These are phyloP conservation scores for Nannoperca obscura DNA, from an alignment of 2,797 vertebrate species.

Conservation along the genomic window DNA sequence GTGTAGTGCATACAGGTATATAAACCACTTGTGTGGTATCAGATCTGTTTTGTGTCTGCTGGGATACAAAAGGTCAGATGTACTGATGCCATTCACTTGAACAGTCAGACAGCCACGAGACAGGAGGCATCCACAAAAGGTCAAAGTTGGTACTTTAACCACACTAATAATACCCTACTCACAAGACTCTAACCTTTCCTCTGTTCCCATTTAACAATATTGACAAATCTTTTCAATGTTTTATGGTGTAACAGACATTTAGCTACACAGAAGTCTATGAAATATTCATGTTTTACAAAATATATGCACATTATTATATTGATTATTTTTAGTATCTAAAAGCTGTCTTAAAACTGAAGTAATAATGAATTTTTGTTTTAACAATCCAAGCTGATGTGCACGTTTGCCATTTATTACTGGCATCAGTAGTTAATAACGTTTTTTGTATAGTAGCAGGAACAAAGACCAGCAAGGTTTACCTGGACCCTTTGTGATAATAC, in stretches of 20 bases:
- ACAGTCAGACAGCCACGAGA: neutral
- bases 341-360: neutral
- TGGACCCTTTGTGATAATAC: constrained; percentile 35
- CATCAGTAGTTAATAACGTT: neutral
- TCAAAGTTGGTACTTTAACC: neutral
- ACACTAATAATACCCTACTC: neutral
- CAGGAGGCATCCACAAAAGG: constrained; percentile 5
- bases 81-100: constrained; percentile 30
- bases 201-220: neutral
- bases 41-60: constrained; percentile 1
- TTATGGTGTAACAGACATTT: neutral
- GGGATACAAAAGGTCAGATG: constrained; percentile 6
- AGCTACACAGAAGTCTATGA: neutral
- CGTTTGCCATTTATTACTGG: neutral
- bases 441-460: neutral
- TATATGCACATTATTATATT: neutral
- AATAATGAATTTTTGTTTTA: too few species aligned
- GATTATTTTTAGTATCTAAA: neutral
- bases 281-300: neutral
- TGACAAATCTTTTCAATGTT: neutral
- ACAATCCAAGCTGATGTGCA: neutral
- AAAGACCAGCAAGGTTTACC: neutral
- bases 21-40: neutral
- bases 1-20: neutral
- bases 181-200: neutral